Evolutionary conservation across 2,113 vertebrate species (phyloP).

Genomic region (Cromileptes altivelis): DNA sequence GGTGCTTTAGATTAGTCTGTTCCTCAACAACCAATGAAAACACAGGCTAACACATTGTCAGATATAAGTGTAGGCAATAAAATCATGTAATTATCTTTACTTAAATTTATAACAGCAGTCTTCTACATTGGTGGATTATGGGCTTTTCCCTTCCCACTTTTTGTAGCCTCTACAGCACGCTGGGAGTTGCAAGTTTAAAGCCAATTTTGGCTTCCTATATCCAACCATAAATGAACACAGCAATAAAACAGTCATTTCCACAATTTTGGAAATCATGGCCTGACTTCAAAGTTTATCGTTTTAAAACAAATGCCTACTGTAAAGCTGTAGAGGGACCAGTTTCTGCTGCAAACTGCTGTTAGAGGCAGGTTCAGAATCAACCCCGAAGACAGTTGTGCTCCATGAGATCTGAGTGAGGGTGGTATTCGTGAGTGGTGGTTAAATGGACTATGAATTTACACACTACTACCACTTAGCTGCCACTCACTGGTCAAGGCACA

Average conservation of each 20-base stretch:
- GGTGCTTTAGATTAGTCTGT: neutral
- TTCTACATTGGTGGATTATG: neutral
- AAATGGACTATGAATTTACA: neutral
- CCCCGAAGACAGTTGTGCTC: neutral
- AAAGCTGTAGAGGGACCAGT: too few relatives aligned
- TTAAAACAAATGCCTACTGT: too few relatives aligned
- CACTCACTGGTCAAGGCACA: neutral
- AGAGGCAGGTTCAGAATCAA: neutral
- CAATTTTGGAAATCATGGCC: too few relatives aligned
- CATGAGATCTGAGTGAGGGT: neutral
- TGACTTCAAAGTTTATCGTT: too few relatives aligned
- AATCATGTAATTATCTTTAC: neutral
- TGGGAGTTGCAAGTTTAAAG: neutral
- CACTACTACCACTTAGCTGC: neutral
- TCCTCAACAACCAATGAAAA: neutral
- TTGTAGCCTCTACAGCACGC: neutral
- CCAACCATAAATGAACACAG: neutral
- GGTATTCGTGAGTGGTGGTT: neutral
- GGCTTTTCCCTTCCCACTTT: neutral
- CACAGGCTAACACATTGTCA: neutral
- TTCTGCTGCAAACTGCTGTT: too few relatives aligned
- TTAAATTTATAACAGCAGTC: neutral
- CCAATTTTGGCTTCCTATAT: neutral
- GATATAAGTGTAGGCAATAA: neutral
- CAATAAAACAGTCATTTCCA: neutral